Base-by-base conservation (phyloP, 2,888 invertebrate genomes). In the Caenorhabditis wallacei region DNA sequence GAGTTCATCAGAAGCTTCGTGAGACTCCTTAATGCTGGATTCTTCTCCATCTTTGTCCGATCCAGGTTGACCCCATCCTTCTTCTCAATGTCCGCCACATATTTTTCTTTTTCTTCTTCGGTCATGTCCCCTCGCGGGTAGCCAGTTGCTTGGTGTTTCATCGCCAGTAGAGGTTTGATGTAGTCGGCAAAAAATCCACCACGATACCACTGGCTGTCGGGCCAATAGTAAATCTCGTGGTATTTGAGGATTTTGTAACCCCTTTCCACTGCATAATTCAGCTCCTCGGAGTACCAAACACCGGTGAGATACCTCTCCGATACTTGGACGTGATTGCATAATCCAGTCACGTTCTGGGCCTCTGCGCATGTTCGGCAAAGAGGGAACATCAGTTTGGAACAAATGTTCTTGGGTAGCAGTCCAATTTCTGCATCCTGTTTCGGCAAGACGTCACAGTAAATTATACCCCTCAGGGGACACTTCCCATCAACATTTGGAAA, bases 141-240 rank as follows among this genome's bases (percentile, higher is more conserved):
- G 20, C 70, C 70, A 20, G n/a, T 16, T 3, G 5, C 16, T 18
- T 59, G 7, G 18, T 70, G 59, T 20, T 70, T 70, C 26, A 70
- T 0, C 13, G n/a, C n/a, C 8, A 70, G 48, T 0, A 70, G 26
- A 0, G 70, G 70, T n/a, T 46, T 46, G 22, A 70, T 40, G 48
- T 48, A 70, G 2, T 59, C 48, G 11, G 43, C 57, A n/a, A 70
- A 59, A 10, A 59, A 70, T 48, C 70, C 70, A 13, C 70, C 70
- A 18, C 11, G n/a, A 1, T 56, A 18, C 69, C 56, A 56, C 0
- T 54, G 16, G 1, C n/a, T 7, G 1, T 40, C 37, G 1, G 16
- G 4, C 68, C 68, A 68, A 22, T 40, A 18, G 37, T 18, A 35
- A 35, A 57, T 57, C 10, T 57, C 56, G 30, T 57, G 56, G 35